A percentile compares a stretch with the other conserved stretches of the same genome.
Conservation (phyloP, 1,140 invertebrate genomes). For the Hetaerina americana region DNA sequence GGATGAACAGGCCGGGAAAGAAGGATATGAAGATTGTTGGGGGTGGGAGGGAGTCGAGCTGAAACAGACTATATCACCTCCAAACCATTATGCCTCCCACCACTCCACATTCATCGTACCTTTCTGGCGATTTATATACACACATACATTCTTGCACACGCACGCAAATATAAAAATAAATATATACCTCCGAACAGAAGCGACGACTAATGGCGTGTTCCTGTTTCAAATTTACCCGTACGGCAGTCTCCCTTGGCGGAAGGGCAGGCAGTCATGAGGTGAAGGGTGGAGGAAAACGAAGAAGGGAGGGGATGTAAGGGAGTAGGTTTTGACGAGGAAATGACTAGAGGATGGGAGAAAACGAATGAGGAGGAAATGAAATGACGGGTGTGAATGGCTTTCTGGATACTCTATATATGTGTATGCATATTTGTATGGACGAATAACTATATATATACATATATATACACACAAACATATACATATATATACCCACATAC, state of each 20-base stretch:
- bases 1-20: neutral
- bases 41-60: neutral
- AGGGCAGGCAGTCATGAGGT: too few relatives aligned
- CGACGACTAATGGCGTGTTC: neutral
- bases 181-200: too few relatives aligned
- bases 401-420: too few relatives aligned
- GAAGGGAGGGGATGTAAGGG: neutral
- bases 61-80: neutral
- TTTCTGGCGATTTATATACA: neutral
- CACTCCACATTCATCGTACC: neutral
- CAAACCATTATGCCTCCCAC: neutral
- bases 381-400: neutral
- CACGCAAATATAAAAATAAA: too few relatives aligned
- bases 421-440: too few relatives aligned
- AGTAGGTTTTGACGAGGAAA: neutral
- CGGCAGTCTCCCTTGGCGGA: neutral
- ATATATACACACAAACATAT: too few relatives aligned
- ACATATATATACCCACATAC: too few relatives aligned
- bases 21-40: neutral
- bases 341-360: neutral
- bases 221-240: neutral
- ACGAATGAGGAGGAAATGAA: neutral
- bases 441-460: too few relatives aligned
- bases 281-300: too few relatives aligned
- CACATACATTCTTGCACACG: too few relatives aligned